A percentile compares a stretch with the other conserved stretches of the same genome.
Conservation (phyloP, 2,797 vertebrate genomes). For the Gymnothorax reevesii region DNA sequence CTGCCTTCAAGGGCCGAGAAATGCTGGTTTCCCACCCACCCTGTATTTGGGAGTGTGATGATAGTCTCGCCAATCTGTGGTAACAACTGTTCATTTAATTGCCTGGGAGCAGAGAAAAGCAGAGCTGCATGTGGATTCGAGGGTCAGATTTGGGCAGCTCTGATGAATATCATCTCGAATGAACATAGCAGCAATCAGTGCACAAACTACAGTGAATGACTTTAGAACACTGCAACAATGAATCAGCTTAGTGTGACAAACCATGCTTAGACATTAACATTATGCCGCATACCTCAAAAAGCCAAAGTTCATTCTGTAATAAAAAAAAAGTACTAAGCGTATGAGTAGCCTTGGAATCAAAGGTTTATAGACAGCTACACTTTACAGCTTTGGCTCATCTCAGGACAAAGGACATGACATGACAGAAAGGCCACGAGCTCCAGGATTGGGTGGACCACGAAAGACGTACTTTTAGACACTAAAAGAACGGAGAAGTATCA, state of each 20-base stretch:
- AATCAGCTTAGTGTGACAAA: background rate
- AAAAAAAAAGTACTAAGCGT: background rate
- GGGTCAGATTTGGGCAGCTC: too few relatives aligned
- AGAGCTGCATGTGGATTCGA: too few relatives aligned
- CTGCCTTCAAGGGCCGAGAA: too few relatives aligned
- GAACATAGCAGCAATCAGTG: background rate
- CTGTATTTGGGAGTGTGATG: too few relatives aligned
- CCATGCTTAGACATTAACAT: background rate
- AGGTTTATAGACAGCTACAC: background rate
- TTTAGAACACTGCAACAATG: background rate
- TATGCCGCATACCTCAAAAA: background rate
- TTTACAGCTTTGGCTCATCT: background rate
- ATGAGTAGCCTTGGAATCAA: background rate
- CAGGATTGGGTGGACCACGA: background rate
- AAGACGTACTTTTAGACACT: background rate
- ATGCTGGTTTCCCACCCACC: too few relatives aligned
- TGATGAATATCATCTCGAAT: background rate
- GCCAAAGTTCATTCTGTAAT: background rate
- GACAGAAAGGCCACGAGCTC: background rate
- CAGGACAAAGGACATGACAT: background rate
- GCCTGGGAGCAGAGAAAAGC: too few relatives aligned
- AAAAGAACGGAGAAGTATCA: background rate
- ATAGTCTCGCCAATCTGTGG: too few relatives aligned
- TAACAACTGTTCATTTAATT: too few relatives aligned
- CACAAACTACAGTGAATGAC: background rate